Conservation (phyloP, 2,113 vertebrate species). For the Brachyhypopomus gauderio region DNA sequence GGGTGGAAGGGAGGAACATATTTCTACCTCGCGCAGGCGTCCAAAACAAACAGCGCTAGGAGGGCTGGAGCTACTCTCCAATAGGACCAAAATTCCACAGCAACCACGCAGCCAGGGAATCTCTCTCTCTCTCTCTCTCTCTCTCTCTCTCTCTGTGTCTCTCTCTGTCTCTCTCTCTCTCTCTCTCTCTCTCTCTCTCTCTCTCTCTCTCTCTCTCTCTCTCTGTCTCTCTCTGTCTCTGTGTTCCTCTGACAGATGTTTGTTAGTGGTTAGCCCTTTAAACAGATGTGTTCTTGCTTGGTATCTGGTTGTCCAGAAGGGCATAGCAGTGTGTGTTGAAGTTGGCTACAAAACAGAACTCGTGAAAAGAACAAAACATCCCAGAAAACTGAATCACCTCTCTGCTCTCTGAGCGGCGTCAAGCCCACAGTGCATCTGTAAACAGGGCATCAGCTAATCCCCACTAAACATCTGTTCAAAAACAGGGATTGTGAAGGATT, state of each 20-base stretch:
- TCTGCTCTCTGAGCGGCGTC: conserved; percentile 1
- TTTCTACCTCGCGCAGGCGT: conserved; percentile 43
- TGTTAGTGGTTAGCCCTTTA: conserved; percentile 30
- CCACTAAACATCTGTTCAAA: conserved; percentile 49
- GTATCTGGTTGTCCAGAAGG: conserved; percentile 23
- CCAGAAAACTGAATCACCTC: background rate
- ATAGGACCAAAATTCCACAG: conserved; percentile 57
- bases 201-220: background rate
- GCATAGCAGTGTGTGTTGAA: conserved; percentile 8
- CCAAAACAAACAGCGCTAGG: conserved; percentile 58
- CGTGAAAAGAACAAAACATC: conserved; percentile 30
- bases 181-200: background rate
- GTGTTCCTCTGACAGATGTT: conserved; percentile 39
- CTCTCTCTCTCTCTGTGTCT: conserved; percentile 19
- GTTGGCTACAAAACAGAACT: background rate
- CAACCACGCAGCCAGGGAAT: conserved; percentile 50
- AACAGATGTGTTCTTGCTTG: conserved; percentile 40
- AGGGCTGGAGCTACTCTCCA: conserved; percentile 49
- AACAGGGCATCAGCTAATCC: conserved; percentile 30
- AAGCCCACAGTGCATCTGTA: conserved; percentile 24
- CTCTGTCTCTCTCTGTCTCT: background rate
- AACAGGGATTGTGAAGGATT: conserved; percentile 5
- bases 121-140: conserved; percentile 36
- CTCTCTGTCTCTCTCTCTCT: background rate
- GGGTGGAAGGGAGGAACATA: conserved; percentile 56